Percentiles rank a stretch among this genome's conserved stretches.
phyloP scores from a whole-genome alignment of 2,797 vertebrate genomes.

The Microchirus variegatus region DNA sequence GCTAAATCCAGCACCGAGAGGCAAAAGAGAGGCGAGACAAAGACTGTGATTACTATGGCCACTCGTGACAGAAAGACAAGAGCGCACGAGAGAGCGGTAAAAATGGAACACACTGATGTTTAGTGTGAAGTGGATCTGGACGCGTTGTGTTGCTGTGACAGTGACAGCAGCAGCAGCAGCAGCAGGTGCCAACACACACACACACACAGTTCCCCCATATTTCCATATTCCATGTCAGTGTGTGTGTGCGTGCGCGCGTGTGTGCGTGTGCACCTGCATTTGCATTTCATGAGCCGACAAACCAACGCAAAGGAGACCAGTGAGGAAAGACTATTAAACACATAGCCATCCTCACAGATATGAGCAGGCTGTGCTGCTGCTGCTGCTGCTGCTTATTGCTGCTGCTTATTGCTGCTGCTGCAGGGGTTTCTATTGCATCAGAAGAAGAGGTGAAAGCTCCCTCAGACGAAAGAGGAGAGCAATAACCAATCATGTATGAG shows the following conservation, averaged over 20 bases:
- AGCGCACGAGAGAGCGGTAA: slow-evolving; percentile 30
- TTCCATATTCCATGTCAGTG: not conserved
- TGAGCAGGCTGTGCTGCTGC: slow-evolving; percentile 50
- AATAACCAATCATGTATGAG: slow-evolving; percentile 60
- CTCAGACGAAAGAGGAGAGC: slow-evolving; percentile 40
- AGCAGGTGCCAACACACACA: slow-evolving; percentile 1
- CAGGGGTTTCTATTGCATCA: slow-evolving; percentile 70
- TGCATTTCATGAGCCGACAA: slow-evolving; percentile 52
- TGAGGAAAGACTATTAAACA: slow-evolving; percentile 44
- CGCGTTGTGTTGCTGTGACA: slow-evolving; percentile 34
- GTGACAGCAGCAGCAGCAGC: slow-evolving; percentile 34
- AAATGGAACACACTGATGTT: slow-evolving; percentile 58
- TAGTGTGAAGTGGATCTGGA: slow-evolving; percentile 43
- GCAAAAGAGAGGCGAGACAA: slow-evolving; percentile 32
- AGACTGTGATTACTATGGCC: slow-evolving; percentile 50
- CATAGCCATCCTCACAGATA: slow-evolving; percentile 30
- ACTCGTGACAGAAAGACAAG: slow-evolving; percentile 36
- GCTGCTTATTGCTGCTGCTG: slow-evolving; percentile 41
- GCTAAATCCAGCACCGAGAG: slow-evolving; percentile 32
- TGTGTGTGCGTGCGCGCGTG: not conserved
- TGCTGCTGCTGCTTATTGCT: no score
- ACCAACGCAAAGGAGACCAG: slow-evolving; percentile 46
- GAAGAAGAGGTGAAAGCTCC: slow-evolving; percentile 58
- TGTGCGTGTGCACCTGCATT: not conserved
- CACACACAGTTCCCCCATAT: not conserved